Conservation (phyloP, 2,888 invertebrate genomes). For the Adelognathus sp. region DNA sequence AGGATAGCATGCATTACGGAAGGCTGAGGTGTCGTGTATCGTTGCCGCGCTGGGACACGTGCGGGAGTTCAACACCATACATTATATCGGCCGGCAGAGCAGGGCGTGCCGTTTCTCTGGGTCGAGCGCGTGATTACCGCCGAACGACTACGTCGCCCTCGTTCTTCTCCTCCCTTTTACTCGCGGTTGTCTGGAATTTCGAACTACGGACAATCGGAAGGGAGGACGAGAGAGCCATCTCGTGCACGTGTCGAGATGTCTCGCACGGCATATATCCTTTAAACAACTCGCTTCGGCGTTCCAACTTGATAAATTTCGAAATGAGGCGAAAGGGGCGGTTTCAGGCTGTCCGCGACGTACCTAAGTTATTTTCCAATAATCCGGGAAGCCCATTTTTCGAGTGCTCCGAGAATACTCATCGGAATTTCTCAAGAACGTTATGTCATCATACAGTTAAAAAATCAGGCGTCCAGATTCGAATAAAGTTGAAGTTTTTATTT, state of each 20-base stretch:
- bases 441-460: no score
- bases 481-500: no score
- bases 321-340: not conserved
- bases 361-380: not conserved
- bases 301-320: constrained; percentile 28
- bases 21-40: constrained; percentile 19
- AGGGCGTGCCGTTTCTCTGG: constrained; percentile 58
- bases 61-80: constrained; percentile 66
- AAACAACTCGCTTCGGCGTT: constrained; percentile 20
- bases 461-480: no score
- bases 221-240: not conserved
- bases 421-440: no score
- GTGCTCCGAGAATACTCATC: no score
- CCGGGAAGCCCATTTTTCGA: not conserved
- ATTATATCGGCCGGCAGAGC: constrained; percentile 67
- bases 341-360: not conserved
- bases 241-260: not conserved
- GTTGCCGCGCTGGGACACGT: constrained; percentile 44
- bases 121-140: constrained; percentile 62
- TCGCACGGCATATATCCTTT: not conserved
- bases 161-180: constrained; percentile 43
- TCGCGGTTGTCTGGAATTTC: constrained; percentile 55
- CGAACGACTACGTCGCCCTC: constrained; percentile 36
- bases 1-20: constrained; percentile 16
- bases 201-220: constrained; percentile 48